Percentiles rank a stretch among this genome's conserved stretches.
phyloP scores from a whole-genome alignment of 2,113 vertebrate genomes.

The Pungitius pungitius region DNA sequence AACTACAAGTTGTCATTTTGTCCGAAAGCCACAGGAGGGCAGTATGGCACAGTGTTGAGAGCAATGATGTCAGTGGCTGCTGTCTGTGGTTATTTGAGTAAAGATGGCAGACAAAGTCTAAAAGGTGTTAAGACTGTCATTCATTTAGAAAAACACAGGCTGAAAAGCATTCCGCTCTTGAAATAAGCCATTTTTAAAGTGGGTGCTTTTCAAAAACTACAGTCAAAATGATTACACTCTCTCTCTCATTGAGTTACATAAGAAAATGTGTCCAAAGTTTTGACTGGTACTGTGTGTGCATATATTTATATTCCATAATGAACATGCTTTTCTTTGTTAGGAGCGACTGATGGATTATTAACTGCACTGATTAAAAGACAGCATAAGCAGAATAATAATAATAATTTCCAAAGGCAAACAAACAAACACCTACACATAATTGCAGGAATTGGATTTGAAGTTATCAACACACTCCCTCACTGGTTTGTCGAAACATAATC shows the following conservation, averaged over 20 bases:
- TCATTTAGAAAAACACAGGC: not conserved
- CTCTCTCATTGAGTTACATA: too few species aligned
- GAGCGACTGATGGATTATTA: not conserved
- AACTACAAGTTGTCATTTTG: not conserved
- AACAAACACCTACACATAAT: not conserved
- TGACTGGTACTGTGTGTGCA: too few species aligned
- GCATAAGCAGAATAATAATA: too few species aligned
- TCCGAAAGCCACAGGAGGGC: conserved; percentile 76
- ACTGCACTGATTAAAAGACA: conserved; percentile 10
- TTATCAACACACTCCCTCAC: not conserved
- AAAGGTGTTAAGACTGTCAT: not conserved
- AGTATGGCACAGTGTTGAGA: conserved; percentile 47
- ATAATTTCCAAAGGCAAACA: conserved; percentile 19
- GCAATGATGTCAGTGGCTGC: not conserved
- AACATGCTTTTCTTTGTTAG: not conserved
- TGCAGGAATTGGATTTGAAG: too few species aligned
- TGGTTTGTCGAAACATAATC: conserved; percentile 10
- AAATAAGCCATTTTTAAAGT: not conserved
- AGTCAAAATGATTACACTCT: too few species aligned
- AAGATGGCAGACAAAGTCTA: not conserved
- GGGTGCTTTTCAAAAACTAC: not conserved
- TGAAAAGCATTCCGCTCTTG: not conserved
- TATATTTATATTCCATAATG: not conserved
- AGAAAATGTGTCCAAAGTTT: too few species aligned
- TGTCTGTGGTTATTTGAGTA: conserved; percentile 1